Evolutionary conservation across 1,140 invertebrate genomes (phyloP), one percentile per base, ranked within the genome.

Genomic region (Drosophila hydei): DNA sequence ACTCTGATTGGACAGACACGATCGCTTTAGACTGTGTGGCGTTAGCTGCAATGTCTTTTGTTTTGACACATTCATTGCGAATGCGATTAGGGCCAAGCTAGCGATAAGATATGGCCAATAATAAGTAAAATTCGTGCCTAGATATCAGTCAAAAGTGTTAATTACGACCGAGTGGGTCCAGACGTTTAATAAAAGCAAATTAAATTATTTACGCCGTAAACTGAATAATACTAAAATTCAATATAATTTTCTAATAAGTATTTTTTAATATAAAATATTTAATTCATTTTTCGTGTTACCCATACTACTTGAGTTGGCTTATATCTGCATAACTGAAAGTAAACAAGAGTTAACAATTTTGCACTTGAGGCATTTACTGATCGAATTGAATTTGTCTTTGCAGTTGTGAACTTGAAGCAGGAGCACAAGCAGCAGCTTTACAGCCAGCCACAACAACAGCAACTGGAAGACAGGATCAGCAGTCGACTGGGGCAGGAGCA

Each of bases 11-110:
- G 48, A 42, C 55, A 75, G 54, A 75, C 67, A 64, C 71, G 73
- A 77, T 77, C 81, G 56, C 58, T 59, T 71, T 87, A 77, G 73
- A 75, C 73, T 50, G 50, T 42, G 14, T 71, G 14, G 50, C 19
- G 38, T 16, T 52, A 33, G n/a, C 19, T n/a, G 45, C 54, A 47
- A 54, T 40, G 33, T n/a, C 36, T 52, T 58, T 47, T 43, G 40
- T n/a, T 33, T 56, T 58, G 42, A 16, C 19, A 16, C 40, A 36
- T 36, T 50, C 21, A 27, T 77, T 76, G 25, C 36, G 23, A 16
- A 38, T 51, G 42, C 18, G 40, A 36, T 61, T 47, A 55, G 11
- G 11, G 21, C 19, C 23, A 54, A 60, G 40, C 16, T 12, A 16
- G 3, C 14, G 64, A 68, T 60, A 51, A 61, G 56, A 16, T 23